Percentiles rank a stretch among this genome's conserved stretches.
These are phyloP conservation scores for Lithobates pipiens DNA, from an alignment of 2,797 vertebrate species.

Conservation along the genomic window DNA sequence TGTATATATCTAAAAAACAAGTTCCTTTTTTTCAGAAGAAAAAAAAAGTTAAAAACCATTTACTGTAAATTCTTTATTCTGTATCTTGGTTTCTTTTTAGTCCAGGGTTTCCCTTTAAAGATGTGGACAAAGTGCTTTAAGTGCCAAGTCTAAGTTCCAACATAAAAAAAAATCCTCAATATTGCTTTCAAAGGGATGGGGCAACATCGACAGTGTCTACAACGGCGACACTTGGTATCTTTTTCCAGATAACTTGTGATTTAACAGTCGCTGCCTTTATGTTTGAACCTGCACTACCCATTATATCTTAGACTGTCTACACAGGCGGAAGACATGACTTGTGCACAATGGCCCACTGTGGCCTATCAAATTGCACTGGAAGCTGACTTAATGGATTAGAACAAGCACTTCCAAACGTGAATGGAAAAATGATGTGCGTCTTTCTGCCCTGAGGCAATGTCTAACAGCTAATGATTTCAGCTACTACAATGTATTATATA, in stretches of 20 bases:
- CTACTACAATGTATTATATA: constrained; percentile 19
- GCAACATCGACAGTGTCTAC: constrained; percentile 7
- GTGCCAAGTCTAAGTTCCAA: neutral
- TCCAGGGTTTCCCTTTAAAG: too few relatives aligned
- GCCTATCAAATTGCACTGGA: constrained; percentile 46
- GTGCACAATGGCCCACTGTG: constrained; percentile 34
- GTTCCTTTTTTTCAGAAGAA: too few relatives aligned
- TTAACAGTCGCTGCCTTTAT: neutral
- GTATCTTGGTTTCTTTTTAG: too few relatives aligned
- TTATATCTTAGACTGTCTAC: constrained; percentile 52
- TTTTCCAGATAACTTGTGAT: constrained; percentile 40
- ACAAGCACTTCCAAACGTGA: constrained; percentile 17
- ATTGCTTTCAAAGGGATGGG: neutral
- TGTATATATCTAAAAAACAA: too few relatives aligned
- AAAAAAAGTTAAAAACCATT: too few relatives aligned
- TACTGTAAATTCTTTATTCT: too few relatives aligned
- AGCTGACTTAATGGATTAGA: constrained; percentile 33
- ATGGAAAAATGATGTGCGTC: constrained; percentile 48
- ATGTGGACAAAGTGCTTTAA: too few relatives aligned
- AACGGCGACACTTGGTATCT: constrained; percentile 38
- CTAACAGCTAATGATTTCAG: constrained; percentile 42
- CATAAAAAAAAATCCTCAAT: too few relatives aligned
- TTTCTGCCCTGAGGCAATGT: constrained; percentile 54
- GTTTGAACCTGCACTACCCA: constrained; percentile 41
- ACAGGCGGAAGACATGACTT: constrained; percentile 54